These are phyloP conservation scores for Coranthus polyacanthus DNA, from an alignment of 2,797 vertebrate genomes.

Conservation along the genomic window DNA sequence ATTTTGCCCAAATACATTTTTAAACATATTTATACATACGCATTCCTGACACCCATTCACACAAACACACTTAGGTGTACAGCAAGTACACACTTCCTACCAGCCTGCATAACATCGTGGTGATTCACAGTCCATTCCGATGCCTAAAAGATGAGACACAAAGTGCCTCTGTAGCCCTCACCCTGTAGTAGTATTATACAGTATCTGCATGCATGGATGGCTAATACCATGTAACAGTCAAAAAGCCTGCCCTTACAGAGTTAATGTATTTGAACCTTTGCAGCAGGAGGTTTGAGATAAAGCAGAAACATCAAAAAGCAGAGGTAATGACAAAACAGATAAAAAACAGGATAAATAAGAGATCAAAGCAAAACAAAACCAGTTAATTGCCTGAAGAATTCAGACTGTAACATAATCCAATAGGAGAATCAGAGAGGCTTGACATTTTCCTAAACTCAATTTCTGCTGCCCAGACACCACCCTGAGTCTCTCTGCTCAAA, in stretches of 20 bases:
- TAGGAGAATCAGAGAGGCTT: slow-evolving; percentile 51
- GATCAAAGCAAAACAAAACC: slow-evolving; percentile 33
- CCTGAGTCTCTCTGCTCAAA: slow-evolving; percentile 39
- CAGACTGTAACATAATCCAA: slow-evolving; percentile 68
- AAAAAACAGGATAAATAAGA: background rate
- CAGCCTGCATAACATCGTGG: slow-evolving; percentile 39
- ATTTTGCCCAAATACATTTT: slow-evolving; percentile 33
- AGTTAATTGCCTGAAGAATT: slow-evolving; percentile 68
- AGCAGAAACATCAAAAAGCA: slow-evolving; percentile 6
- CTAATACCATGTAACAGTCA: too few relatives aligned
- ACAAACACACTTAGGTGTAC: slow-evolving; percentile 10
- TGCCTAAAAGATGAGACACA: slow-evolving; percentile 25
- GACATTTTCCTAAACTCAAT: slow-evolving; percentile 80
- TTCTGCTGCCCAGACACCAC: slow-evolving; percentile 65
- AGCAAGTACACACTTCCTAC: slow-evolving; percentile 26
- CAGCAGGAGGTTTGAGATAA: slow-evolving; percentile 7
- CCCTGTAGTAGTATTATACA: background rate
- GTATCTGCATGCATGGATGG: too few relatives aligned
- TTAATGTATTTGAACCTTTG: background rate
- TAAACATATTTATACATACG: too few relatives aligned
- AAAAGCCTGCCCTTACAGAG: background rate
- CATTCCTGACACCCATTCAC: slow-evolving; percentile 20
- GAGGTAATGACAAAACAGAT: slow-evolving; percentile 3
- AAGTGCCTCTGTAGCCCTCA: background rate
- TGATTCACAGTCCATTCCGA: slow-evolving; percentile 56